A percentile compares a stretch with the other conserved stretches of the same genome.
Conservation (phyloP, 2,797 vertebrate species). For the Platyrinchus mystaceus region DNA sequence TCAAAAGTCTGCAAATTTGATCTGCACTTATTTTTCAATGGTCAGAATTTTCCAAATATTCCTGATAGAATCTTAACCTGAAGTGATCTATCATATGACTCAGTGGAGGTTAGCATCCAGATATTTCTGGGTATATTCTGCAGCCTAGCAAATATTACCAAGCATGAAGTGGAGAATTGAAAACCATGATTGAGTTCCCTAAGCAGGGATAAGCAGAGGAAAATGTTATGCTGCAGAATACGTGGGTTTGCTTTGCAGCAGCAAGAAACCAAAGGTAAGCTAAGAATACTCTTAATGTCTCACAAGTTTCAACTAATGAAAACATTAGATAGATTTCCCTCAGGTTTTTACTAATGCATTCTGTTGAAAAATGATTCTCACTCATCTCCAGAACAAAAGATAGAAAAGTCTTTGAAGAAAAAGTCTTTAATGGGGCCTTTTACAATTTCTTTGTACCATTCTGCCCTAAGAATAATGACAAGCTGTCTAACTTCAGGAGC, state of each 20-base stretch:
- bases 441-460: not conserved
- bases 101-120: not conserved
- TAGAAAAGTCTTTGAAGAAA: slow-evolving; percentile 12
- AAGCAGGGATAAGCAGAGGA: not conserved
- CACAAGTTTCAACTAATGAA: not conserved
- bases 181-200: not conserved
- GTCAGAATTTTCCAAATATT: not conserved
- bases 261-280: not conserved
- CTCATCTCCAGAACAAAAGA: slow-evolving; percentile 30
- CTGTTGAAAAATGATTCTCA: slow-evolving; percentile 21
- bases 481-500: not conserved
- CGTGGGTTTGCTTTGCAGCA: not conserved
- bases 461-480: slow-evolving; percentile 13
- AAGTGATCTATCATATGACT: not conserved
- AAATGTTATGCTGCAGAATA: not conserved
- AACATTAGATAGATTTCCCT: slow-evolving; percentile 22
- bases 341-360: not conserved
- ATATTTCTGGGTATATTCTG: not conserved
- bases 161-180: not conserved
- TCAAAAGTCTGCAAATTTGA: not conserved
- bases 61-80: not conserved
- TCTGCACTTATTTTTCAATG: not conserved
- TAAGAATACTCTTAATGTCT: not conserved
- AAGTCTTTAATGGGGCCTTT: slow-evolving; percentile 15
- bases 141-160: not conserved